Conservation (phyloP, 2,888 invertebrate genomes). For the Malthinus flaveolus region DNA sequence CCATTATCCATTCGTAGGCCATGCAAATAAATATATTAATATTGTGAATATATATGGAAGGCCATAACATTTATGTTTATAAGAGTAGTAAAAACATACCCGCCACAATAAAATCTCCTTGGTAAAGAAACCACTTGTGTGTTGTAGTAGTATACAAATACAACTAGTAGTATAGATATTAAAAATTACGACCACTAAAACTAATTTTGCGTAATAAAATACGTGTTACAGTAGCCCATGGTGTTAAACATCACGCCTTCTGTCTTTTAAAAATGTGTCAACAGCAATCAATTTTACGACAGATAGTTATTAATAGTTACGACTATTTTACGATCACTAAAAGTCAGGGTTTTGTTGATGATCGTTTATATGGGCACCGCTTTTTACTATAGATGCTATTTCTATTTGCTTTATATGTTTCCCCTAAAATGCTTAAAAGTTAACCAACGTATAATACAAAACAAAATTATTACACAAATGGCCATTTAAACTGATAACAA, state of each 20-base stretch:
- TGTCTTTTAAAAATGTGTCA: slow-evolving; percentile 59
- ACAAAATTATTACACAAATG: slow-evolving; percentile 1
- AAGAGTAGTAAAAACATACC: slow-evolving; percentile 38
- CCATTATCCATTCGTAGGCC: background rate
- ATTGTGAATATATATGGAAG: too few relatives aligned
- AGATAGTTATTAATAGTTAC: slow-evolving; percentile 63
- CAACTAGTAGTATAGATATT: slow-evolving; percentile 39
- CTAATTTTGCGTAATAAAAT: slow-evolving; percentile 50
- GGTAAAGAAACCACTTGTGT: slow-evolving; percentile 40
- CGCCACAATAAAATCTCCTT: slow-evolving; percentile 37
- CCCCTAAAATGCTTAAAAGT: slow-evolving; percentile 14
- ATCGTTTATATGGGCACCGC: slow-evolving; percentile 40
- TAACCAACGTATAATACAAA: background rate
- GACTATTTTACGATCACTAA: slow-evolving; percentile 61
- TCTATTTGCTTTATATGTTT: slow-evolving; percentile 30
- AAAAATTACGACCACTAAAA: slow-evolving; percentile 50
- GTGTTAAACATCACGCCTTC: slow-evolving; percentile 46
- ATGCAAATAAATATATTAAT: background rate
- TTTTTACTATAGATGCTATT: slow-evolving; percentile 17
- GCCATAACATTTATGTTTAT: slow-evolving; percentile 27
- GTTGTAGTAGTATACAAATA: background rate
- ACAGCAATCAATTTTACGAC: slow-evolving; percentile 62
- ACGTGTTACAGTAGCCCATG: slow-evolving; percentile 39
- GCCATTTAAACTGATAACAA: background rate
- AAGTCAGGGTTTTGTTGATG: slow-evolving; percentile 52